phyloP scores from a whole-genome alignment of 2,113 vertebrate species.

The Polyodon spathula region DNA sequence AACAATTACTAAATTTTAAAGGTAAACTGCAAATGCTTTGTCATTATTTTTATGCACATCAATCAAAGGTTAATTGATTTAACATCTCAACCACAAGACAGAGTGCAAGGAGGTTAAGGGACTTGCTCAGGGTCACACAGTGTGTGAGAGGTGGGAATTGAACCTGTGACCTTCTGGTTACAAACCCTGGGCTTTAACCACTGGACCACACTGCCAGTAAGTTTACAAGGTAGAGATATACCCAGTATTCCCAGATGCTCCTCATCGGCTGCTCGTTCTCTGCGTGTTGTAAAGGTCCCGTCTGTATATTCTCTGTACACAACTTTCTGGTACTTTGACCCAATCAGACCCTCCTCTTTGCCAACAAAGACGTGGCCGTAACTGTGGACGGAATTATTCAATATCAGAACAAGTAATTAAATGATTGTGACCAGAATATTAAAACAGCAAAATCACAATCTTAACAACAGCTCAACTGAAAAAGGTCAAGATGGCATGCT shows the following conservation, averaged over 20 bases:
- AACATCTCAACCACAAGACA: too few species aligned
- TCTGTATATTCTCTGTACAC: constrained; percentile 59
- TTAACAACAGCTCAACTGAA: too few species aligned
- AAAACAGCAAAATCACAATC: too few species aligned
- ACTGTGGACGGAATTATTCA: constrained; percentile 31
- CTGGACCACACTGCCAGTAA: not conserved
- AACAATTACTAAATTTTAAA: too few species aligned
- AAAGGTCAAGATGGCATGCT: too few species aligned
- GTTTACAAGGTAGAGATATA: constrained; percentile 21
- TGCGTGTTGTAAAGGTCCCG: constrained; percentile 50
- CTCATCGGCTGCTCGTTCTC: constrained; percentile 29
- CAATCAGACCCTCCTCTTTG: constrained; percentile 44
- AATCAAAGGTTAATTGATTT: too few species aligned
- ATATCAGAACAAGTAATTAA: not conserved
- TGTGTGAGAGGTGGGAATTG: too few species aligned
- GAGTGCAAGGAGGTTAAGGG: too few species aligned
- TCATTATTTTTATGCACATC: too few species aligned
- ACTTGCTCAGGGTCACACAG: too few species aligned
- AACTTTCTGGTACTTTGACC: constrained; percentile 62
- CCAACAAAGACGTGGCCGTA: constrained; percentile 53
- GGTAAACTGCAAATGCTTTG: too few species aligned
- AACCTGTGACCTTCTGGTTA: too few species aligned
- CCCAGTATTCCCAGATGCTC: constrained; percentile 60
- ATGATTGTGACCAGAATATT: not conserved
- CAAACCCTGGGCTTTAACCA: not conserved